Evolutionary conservation across 1,140 invertebrate genomes (phyloP).

Genomic region (Nebria ingens): DNA sequence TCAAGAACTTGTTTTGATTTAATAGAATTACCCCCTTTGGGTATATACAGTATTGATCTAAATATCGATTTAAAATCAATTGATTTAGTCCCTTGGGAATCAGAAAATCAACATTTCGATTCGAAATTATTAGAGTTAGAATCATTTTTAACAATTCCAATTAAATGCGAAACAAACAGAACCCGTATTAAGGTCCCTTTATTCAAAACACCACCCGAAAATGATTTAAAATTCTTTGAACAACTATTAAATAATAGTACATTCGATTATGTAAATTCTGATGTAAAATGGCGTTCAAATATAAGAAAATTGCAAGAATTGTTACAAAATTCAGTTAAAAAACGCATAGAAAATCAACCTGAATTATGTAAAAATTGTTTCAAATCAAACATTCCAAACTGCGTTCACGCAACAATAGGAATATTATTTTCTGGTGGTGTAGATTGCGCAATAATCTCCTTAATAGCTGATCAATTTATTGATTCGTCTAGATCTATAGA

Average conservation of each 20-base stretch:
- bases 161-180: slow-evolving; percentile 42
- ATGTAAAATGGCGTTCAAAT: too few relatives aligned
- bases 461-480: slow-evolving; percentile 65
- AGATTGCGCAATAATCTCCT: slow-evolving; percentile 83
- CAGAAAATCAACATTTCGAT: slow-evolving; percentile 27
- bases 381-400: slow-evolving; percentile 29
- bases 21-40: slow-evolving; percentile 63
- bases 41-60: slow-evolving; percentile 55
- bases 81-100: slow-evolving; percentile 35
- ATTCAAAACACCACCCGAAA: too few relatives aligned
- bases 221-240: too few relatives aligned
- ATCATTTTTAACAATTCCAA: slow-evolving; percentile 33
- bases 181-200: too few relatives aligned
- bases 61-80: slow-evolving; percentile 25
- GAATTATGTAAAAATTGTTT: slow-evolving; percentile 55
- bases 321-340: too few relatives aligned
- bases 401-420: slow-evolving; percentile 65
- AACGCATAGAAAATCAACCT: slow-evolving; percentile 52
- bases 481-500: slow-evolving; percentile 66
- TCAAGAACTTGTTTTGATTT: slow-evolving; percentile 40
- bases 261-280: too few relatives aligned
- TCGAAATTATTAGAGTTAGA: slow-evolving; percentile 32
- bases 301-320: too few relatives aligned
- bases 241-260: too few relatives aligned
- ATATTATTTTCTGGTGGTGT: slow-evolving; percentile 92